These are phyloP conservation scores for Troides helena DNA, from an alignment of 2,888 invertebrate genomes.

Conservation along the genomic window DNA sequence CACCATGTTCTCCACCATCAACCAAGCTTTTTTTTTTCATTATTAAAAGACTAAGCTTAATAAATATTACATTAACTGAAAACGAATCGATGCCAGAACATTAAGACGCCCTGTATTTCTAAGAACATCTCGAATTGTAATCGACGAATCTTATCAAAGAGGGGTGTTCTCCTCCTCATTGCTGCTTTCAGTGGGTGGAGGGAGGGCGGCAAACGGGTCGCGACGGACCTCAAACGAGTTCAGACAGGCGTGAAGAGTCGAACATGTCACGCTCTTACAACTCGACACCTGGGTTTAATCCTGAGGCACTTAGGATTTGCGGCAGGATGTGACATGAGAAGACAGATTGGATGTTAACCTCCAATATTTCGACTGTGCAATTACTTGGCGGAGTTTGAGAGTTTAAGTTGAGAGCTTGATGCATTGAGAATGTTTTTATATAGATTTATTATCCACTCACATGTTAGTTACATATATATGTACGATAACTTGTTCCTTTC, in stretches of 20 bases:
- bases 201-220: constrained; percentile 38
- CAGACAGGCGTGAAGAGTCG: constrained; percentile 66
- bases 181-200: constrained; percentile 36
- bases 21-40: too few species aligned
- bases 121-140: constrained; percentile 37
- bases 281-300: constrained; percentile 62
- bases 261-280: constrained; percentile 63
- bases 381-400: neutral
- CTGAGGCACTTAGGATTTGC: constrained; percentile 64
- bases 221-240: constrained; percentile 54
- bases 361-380: constrained; percentile 16
- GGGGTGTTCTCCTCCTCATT: constrained; percentile 42
- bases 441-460: too few species aligned
- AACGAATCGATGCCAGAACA: constrained; percentile 20
- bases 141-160: constrained; percentile 51
- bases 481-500: too few species aligned
- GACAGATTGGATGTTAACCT: constrained; percentile 32
- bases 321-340: constrained; percentile 36
- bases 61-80: constrained; percentile 1
- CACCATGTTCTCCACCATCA: too few species aligned
- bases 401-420: too few species aligned
- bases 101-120: constrained; percentile 27
- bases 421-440: too few species aligned
- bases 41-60: neutral
- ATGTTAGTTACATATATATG: too few species aligned